Conservation (phyloP, 2,797 vertebrate species). For the Intellagama lesueurii region DNA sequence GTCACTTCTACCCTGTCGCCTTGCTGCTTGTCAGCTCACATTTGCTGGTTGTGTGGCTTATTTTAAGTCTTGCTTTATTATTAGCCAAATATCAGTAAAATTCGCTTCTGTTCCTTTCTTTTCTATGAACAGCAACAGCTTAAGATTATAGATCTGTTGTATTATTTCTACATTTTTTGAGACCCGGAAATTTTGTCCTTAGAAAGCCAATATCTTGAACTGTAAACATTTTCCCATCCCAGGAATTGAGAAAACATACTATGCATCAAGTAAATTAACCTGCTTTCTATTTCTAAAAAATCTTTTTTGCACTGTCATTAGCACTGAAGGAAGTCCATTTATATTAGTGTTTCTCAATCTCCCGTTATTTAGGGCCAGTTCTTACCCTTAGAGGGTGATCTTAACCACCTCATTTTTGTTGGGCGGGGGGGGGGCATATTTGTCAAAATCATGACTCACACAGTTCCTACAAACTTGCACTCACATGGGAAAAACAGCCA, state of each 20-base stretch:
- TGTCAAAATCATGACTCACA: neutral
- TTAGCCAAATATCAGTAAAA: slow-evolving; percentile 99
- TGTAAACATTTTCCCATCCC: slow-evolving; percentile 68
- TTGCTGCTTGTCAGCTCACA: slow-evolving; percentile 99
- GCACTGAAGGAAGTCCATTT: slow-evolving; percentile 70
- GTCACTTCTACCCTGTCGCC: slow-evolving; percentile 99
- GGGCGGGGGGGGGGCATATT: neutral
- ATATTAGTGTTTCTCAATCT: slow-evolving; percentile 70
- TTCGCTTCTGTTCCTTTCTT: slow-evolving; percentile 76
- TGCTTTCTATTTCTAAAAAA: slow-evolving; percentile 70
- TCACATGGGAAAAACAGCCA: neutral
- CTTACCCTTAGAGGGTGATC: neutral
- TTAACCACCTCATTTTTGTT: slow-evolving; percentile 4
- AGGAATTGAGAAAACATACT: slow-evolving; percentile 70
- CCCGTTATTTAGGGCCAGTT: slow-evolving; percentile 33
- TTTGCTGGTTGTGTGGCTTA: slow-evolving; percentile 99
- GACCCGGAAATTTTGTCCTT: slow-evolving; percentile 69
- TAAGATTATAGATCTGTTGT: slow-evolving; percentile 72
- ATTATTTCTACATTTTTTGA: slow-evolving; percentile 79
- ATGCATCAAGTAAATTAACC: slow-evolving; percentile 78
- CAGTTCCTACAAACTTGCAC: neutral
- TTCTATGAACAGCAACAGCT: slow-evolving; percentile 78
- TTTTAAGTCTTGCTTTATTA: slow-evolving; percentile 99
- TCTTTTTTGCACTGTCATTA: slow-evolving; percentile 72
- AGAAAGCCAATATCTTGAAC: slow-evolving; percentile 71